Base-by-base conservation (phyloP, 2,797 vertebrate species). In the Psittacula echo region DNA sequence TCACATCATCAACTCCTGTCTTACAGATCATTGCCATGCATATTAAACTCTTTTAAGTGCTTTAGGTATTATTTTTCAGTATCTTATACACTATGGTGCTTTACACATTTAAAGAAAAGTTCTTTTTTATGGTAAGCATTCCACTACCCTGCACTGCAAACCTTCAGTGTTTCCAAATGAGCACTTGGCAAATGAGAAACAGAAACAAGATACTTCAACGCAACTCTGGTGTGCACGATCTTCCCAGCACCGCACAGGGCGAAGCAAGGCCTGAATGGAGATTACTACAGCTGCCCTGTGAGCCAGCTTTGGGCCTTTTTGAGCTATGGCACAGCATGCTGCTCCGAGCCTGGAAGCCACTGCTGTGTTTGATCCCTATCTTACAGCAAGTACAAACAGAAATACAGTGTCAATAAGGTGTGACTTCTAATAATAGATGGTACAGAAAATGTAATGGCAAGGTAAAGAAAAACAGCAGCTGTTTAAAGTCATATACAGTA, bases 161-260 rank as follows among this genome's bases (percentile, higher is more conserved):
- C 37, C 32, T 47, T 47, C 42, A 17, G 66, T 23, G 5, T 17
- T 27, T 65, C 34, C 67, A 48, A 48, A 44, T 1, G 20, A 65
- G 37, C 9, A 8, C 24, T 7, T 32, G 41, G 32, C 39, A 44
- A 77, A 58, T 0, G 1, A 85, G 30, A 20, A 64, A 47, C 26
- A 68, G 44, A 30, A 73, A 17, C 9, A 4, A 60, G 15, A 10
- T 24, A 17, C 9, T 32, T 3, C 7, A 60, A 24, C 29, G 24
- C 3, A 73, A 20, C 15, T n/a, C 4, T 4, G 14, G 13, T 2
- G 3, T 14, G 13, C 23, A 5, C 0, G 0, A 45, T 14, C 13
- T 34, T n/a, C 24, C 30, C 11, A 14, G 48, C 30, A 23, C 30
- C 0, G 0, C 2, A 2, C 3, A 4, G 54, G 51, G n/a, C 26